Base-by-base conservation (phyloP, 2,113 vertebrate species). In the Brachypteracias leptosomus region DNA sequence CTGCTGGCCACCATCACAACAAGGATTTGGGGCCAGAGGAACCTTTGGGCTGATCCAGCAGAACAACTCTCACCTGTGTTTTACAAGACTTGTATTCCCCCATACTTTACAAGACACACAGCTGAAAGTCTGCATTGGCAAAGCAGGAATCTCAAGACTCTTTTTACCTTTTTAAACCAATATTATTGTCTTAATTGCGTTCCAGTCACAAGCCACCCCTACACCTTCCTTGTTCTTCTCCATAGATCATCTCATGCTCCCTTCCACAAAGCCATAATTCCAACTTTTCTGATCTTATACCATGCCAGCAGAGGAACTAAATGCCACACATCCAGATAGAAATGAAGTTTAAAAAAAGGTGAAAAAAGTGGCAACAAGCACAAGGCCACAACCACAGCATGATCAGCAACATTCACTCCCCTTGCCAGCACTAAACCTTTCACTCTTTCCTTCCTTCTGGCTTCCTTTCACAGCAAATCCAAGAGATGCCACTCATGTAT, bases 181-280 rank as follows among this genome's bases (percentile, higher is more conserved):
- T 66, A 36, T 22, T 7, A 0, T 65, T 91, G 86, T 68, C 36
- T 77, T 73, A 22, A 58, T 2, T 66, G 13, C 73, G 7, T 89
- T 86, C 8, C n/a, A 83, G 22, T 25, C 57, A 24, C 31, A 73
- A 73, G 28, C 7, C n/a, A 52, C 24, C 7, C 17, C 16, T 11
- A n/a, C 0, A 0, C 20, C 31, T 71, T 54, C 25, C 42, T 66
- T 35, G 0, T 46, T 54, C 57, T 54, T 46, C 58, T 19, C 18
- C n/a, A n/a, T 33, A 42, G 26, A 7, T 4, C 52, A 9, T 33
- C 33, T 18, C 44, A 6, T 70, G 9, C 15, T 76, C 12, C 26
- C 14, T 88, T 75, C 40, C 36, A 26, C 40, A 49, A 55, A 75
- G n/a, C 9, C 13, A 1, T 15, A 33, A 57, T 54, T 72, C 78